A percentile compares a stretch with the other conserved stretches of the same genome.
These are phyloP conservation scores for Coremacera marginata DNA, from an alignment of 2,888 invertebrate genomes.

Conservation along the genomic window DNA sequence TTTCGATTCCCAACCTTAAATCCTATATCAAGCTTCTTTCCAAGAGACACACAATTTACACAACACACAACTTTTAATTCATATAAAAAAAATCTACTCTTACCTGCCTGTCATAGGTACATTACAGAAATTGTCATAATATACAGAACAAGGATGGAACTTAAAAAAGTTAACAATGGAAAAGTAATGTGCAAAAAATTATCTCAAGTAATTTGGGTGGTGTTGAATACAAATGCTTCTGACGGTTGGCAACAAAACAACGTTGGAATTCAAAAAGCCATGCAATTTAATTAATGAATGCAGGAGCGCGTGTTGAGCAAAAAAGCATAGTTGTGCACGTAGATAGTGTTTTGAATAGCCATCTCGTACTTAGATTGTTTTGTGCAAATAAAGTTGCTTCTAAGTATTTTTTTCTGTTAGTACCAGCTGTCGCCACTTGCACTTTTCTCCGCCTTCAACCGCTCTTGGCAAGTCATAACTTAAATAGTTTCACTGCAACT, in stretches of 20 bases:
- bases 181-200: neutral
- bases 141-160: neutral
- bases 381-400: conserved; percentile 13
- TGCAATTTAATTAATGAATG: conserved; percentile 22
- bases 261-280: neutral
- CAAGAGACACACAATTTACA: no score
- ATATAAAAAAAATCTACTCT: neutral
- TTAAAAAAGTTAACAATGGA: neutral
- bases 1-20: no score
- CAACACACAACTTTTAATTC: neutral
- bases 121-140: neutral
- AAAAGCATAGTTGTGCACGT: neutral
- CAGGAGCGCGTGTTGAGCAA: neutral
- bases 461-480: conserved; percentile 12
- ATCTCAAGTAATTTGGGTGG: neutral
- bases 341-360: neutral
- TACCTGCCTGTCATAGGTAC: neutral
- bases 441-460: neutral
- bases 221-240: neutral
- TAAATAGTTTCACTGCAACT: neutral
- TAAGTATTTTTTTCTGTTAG: neutral
- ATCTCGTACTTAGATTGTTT: neutral
- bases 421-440: neutral
- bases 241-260: neutral
- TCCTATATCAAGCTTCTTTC: no score